A percentile compares a stretch with the other conserved stretches of the same genome.
These are phyloP conservation scores for Mirounga angustirostris DNA, from an alignment of 2,113 vertebrate species.

Conservation along the genomic window DNA sequence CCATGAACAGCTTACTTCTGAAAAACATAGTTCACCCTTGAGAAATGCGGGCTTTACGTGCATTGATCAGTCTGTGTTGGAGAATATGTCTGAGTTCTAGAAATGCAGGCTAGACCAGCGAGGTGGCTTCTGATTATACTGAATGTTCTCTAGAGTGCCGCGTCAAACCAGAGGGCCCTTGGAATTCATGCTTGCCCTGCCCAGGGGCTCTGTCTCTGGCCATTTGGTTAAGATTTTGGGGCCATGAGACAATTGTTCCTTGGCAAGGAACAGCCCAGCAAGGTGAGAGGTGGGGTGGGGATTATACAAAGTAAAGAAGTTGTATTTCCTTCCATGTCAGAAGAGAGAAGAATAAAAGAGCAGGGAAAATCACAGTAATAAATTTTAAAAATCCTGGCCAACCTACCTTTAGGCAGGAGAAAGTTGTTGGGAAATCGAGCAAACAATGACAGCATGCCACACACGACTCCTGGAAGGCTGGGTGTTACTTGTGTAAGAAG, in stretches of 20 bases:
- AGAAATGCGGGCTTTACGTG: not conserved
- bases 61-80: not conserved
- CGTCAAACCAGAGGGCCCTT: not conserved
- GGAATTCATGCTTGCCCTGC: not conserved
- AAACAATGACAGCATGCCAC: not conserved
- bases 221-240: not conserved
- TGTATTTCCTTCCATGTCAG: not conserved
- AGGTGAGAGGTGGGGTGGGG: not conserved
- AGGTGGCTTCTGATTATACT: not conserved
- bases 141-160: not conserved
- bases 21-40: not conserved
- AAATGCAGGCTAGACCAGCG: not conserved
- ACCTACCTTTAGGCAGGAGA: slow-evolving; percentile 16
- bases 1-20: not conserved
- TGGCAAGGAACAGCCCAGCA: not conserved
- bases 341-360: not conserved
- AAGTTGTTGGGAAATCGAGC: slow-evolving; percentile 55
- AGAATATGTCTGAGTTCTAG: not conserved
- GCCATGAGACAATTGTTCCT: not conserved
- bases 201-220: not conserved
- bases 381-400: slow-evolving; percentile 50
- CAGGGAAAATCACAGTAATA: not conserved
- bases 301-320: not conserved
- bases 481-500: not conserved
- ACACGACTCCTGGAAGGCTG: not conserved